These are phyloP conservation scores for Aurelia sp. DNA, from an alignment of 30 jellyfish, hydroid and myxozoan genomes.

Conservation along the genomic window DNA sequence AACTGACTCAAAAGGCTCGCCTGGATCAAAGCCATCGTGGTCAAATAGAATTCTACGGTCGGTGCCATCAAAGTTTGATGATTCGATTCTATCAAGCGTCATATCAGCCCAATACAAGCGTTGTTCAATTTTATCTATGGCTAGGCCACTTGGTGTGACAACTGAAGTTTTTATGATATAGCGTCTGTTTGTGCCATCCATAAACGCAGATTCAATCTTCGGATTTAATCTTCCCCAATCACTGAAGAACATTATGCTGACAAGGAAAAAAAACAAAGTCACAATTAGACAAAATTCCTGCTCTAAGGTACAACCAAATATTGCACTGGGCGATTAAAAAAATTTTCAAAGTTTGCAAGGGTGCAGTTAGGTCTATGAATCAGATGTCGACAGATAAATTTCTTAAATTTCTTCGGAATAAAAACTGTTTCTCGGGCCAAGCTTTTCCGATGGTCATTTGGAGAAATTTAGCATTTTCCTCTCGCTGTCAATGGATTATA, in stretches of 20 bases:
- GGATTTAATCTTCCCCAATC: constrained; percentile 84
- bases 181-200: constrained; percentile 89
- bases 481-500: no score
- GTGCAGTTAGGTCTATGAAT: no score
- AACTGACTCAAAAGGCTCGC: constrained; percentile 30
- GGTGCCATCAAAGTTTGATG: constrained; percentile 44
- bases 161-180: constrained; percentile 40
- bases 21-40: constrained; percentile 46
- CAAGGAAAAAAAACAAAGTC: no score
- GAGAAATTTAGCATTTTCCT: no score
- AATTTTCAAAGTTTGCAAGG: no score
- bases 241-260: constrained; percentile 84
- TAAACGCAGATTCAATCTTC: constrained; percentile 81
- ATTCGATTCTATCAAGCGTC: constrained; percentile 58
- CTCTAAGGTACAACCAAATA: no score
- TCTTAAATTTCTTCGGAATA: no score
- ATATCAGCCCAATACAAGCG: constrained; percentile 87
- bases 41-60: constrained; percentile 56
- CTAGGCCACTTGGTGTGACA: constrained; percentile 88
- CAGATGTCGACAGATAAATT: no score
- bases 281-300: no score
- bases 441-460: no score
- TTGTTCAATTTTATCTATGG: constrained; percentile 72
- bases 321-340: no score
- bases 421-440: no score